These are phyloP conservation scores for Zoanthus sansibaricus DNA, from an alignment of 92 coral and sea anemone genomes.

Conservation along the genomic window DNA sequence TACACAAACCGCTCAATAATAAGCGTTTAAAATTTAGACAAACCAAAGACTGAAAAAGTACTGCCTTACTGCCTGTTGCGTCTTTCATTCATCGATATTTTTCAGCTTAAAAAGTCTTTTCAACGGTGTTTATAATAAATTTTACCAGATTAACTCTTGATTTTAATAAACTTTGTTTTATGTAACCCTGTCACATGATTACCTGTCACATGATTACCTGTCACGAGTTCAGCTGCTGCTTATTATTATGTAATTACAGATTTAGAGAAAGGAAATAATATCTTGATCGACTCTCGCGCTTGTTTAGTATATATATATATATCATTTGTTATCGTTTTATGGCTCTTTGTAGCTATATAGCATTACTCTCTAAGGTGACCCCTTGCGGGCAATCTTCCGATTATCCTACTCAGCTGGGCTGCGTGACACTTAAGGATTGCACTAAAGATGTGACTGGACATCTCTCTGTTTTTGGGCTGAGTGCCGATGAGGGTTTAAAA, in stretches of 20 bases:
- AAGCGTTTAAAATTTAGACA: not conserved
- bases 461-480: slow-evolving; percentile 33
- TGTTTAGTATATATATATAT: not conserved
- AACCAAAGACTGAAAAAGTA: not conserved
- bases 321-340: slow-evolving; percentile 22
- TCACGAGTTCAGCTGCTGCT: slow-evolving; percentile 2
- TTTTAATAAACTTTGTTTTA: too few species aligned
- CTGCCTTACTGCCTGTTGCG: not conserved
- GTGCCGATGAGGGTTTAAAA: slow-evolving; percentile 29
- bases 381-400: slow-evolving; percentile 43
- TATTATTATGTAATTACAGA: slow-evolving; percentile 2
- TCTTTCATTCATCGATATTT: not conserved
- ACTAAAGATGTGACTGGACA: slow-evolving; percentile 51
- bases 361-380: slow-evolving; percentile 21
- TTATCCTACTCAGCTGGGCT: slow-evolving; percentile 17
- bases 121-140: not conserved
- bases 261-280: not conserved
- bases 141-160: too few species aligned
- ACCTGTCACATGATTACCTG: slow-evolving; percentile 18
- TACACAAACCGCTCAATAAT: not conserved
- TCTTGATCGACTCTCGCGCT: not conserved
- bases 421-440: slow-evolving; percentile 39
- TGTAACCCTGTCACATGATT: not conserved
- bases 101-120: slow-evolving; percentile 17
- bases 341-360: slow-evolving; percentile 39